Base-by-base conservation (phyloP, 1,140 invertebrate genomes). In the Proctacanthus coquilletti region DNA sequence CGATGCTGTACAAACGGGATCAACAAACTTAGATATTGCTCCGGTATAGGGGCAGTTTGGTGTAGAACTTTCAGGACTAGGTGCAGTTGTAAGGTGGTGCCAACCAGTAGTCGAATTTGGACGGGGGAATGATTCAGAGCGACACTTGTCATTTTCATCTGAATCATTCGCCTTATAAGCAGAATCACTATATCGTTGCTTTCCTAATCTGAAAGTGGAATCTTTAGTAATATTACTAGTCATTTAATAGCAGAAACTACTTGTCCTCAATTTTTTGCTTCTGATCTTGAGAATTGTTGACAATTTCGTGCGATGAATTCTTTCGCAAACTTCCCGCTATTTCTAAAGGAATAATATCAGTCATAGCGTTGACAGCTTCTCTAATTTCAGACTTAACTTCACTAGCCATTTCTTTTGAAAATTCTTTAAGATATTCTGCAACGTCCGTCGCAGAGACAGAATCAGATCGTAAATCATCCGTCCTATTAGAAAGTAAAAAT, bases 301-400 rank as follows among this genome's bases (percentile, higher is more conserved):
- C n/a, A n/a, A n/a, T n/a, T n/a, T n/a, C n/a, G n/a, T n/a, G n/a
- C n/a, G n/a, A n/a, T n/a, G n/a, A n/a, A n/a, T n/a, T n/a, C n/a
- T n/a, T n/a, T n/a, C n/a, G n/a, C n/a, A n/a, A n/a, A n/a, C n/a
- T n/a, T n/a, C n/a, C n/a, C n/a, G n/a, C n/a, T n/a, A n/a, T n/a
- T n/a, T n/a, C n/a, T n/a, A n/a, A n/a, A n/a, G n/a, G n/a, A n/a
- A n/a, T n/a, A n/a, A n/a, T n/a, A n/a, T n/a, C n/a, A n/a, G n/a
- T n/a, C n/a, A 81, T 77, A 19, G 74, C 72, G 49, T 69, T 80
- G 11, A 82, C 68, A 53, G 70, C 69, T 50, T 77, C 75, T 32
- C 77, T 64, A 36, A 82, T 78, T 52, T 83, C 78, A 11, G 75
- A 74, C 52, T 80, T 83, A 8, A 83, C 72, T 59, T 82, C 78